Evolutionary conservation across 37 sponge, comb jelly and placozoan genomes (phyloP).

Genomic region (Ianthella basta): DNA sequence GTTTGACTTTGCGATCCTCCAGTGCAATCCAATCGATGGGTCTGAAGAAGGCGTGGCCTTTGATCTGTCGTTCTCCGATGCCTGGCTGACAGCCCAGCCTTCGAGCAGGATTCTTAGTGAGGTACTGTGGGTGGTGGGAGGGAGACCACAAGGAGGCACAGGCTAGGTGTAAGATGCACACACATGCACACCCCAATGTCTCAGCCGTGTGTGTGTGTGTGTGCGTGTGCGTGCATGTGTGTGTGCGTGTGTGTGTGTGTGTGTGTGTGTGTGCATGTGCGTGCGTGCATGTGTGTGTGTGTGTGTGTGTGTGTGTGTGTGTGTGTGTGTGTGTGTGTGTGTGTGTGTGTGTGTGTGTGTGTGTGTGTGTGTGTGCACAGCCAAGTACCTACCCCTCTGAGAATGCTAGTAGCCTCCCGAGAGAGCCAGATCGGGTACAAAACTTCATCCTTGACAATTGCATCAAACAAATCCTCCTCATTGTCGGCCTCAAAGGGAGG

Average conservation of each 20-base stretch:
- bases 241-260: too few species aligned
- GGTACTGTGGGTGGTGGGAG: slow-evolving; percentile 49
- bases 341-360: too few species aligned
- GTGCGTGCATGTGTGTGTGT: too few species aligned
- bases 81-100: slow-evolving; percentile 90
- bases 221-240: too few species aligned
- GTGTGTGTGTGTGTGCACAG: too few species aligned
- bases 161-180: too few species aligned
- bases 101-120: slow-evolving; percentile 86
- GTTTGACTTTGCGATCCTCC: slow-evolving; percentile 71
- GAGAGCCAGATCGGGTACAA: slow-evolving; percentile 97
- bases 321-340: too few species aligned
- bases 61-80: slow-evolving; percentile 88
- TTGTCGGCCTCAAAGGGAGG: slow-evolving; percentile 99
- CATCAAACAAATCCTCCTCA: slow-evolving; percentile 97
- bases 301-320: too few species aligned
- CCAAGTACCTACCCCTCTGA: slow-evolving; percentile 92
- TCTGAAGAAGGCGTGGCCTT: slow-evolving; percentile 90
- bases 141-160: too few species aligned
- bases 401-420: slow-evolving; percentile 90
- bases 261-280: too few species aligned
- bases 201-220: too few species aligned
- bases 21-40: slow-evolving; percentile 90
- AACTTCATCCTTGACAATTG: slow-evolving; percentile 96
- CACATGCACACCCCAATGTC: too few species aligned